phyloP scores from a whole-genome alignment of 1,140 invertebrate genomes.

The Drosophila lacteicornis region DNA sequence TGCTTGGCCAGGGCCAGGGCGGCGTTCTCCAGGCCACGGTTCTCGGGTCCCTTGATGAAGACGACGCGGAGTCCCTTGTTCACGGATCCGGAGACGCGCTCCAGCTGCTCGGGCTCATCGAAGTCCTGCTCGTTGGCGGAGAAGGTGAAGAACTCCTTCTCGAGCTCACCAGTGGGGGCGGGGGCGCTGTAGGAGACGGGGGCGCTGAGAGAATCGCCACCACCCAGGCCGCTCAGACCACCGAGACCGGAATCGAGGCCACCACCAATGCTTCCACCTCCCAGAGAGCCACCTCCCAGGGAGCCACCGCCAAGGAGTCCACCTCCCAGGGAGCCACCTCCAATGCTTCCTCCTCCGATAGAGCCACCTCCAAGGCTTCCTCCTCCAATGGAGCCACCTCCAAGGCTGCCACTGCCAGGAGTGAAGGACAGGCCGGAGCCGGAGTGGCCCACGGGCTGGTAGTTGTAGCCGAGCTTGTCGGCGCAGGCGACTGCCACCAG shows the following conservation, averaged over 20 bases:
- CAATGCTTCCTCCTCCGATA: conserved; percentile 21
- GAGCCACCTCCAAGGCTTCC: not conserved
- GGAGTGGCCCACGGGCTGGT: conserved; percentile 68
- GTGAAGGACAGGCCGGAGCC: conserved; percentile 62
- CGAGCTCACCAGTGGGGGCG: conserved; percentile 46
- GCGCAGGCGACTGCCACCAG: conserved; percentile 74
- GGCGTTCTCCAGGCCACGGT: conserved; percentile 64
- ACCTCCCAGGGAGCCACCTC: conserved; percentile 31
- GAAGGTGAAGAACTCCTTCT: conserved; percentile 69
- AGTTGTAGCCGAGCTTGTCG: conserved; percentile 81
- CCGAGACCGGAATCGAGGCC: conserved; percentile 30
- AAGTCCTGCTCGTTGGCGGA: conserved; percentile 59
- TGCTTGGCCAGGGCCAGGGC: conserved; percentile 67
- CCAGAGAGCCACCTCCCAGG: conserved; percentile 23
- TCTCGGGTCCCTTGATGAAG: conserved; percentile 72
- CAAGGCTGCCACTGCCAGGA: conserved; percentile 50
- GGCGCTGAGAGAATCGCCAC: conserved; percentile 36
- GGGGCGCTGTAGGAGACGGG: conserved; percentile 44
- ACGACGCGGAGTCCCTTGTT: conserved; percentile 68
- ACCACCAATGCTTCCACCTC: conserved; percentile 25
- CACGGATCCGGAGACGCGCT: conserved; percentile 41
- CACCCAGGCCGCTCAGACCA: conserved; percentile 36
- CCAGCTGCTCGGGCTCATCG: conserved; percentile 46
- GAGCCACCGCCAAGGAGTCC: conserved; percentile 30
- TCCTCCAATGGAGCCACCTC: conserved; percentile 24